Percentiles rank a stretch among this genome's conserved stretches.
These are phyloP conservation scores for Apodemia duryi DNA, from an alignment of 2,888 invertebrate species.

Conservation along the genomic window DNA sequence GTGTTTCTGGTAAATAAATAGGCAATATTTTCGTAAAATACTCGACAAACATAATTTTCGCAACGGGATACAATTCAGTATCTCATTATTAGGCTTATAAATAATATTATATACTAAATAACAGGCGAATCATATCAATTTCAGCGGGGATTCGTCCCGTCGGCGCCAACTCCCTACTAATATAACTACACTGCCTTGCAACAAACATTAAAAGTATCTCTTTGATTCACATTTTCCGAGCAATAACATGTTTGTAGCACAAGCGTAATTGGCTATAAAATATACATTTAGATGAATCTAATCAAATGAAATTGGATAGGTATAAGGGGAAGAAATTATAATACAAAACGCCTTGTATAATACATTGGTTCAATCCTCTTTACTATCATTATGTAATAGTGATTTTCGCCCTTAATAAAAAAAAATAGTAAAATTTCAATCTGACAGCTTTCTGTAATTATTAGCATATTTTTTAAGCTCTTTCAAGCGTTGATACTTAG, in stretches of 20 bases:
- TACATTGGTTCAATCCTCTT: no score
- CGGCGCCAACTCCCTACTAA: slow-evolving; percentile 32
- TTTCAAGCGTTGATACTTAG: no score
- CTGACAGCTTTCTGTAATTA: no score
- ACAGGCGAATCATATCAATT: slow-evolving; percentile 2
- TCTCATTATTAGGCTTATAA: background rate
- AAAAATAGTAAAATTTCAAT: no score
- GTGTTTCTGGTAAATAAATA: no score
- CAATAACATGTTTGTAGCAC: slow-evolving; percentile 9
- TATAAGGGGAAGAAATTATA: slow-evolving; percentile 8
- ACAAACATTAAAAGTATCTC: slow-evolving; percentile 18
- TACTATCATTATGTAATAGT: no score
- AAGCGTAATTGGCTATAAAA: slow-evolving; percentile 13
- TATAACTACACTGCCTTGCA: slow-evolving; percentile 19
- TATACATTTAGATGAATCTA: slow-evolving; percentile 11
- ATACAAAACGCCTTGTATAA: background rate
- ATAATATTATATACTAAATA: background rate
- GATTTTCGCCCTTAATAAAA: no score
- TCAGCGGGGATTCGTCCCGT: slow-evolving; percentile 16
- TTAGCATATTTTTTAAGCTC: no score
- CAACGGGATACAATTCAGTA: background rate
- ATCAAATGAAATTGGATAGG: background rate
- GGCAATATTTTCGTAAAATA: no score
- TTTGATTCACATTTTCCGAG: slow-evolving; percentile 10
- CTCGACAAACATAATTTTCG: background rate